A percentile compares a stretch with the other conserved stretches of the same genome.
Evolutionary conservation across 2,797 vertebrate species (phyloP).

Genomic region (Parambassis ranga): DNA sequence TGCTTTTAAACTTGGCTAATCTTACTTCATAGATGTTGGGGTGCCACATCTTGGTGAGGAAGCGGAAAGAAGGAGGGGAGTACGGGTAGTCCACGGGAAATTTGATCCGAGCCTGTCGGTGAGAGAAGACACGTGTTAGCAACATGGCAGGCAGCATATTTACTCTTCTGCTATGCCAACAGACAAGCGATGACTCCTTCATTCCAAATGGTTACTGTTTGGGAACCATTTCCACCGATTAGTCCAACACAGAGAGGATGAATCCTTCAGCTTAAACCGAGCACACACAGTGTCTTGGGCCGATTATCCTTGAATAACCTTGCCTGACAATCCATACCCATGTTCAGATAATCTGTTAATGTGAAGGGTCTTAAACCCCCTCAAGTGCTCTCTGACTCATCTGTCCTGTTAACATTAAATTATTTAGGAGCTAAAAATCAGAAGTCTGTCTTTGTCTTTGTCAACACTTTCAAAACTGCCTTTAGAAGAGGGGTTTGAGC

Average conservation of each 20-base stretch:
- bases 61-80: slow-evolving; percentile 91
- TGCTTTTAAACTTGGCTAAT: neutral
- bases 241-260: neutral
- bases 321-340: too few relatives aligned
- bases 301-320: too few relatives aligned
- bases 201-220: neutral
- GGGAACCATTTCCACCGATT: neutral
- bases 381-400: too few relatives aligned
- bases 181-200: slow-evolving; percentile 23
- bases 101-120: slow-evolving; percentile 86
- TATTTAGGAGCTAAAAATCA: too few relatives aligned
- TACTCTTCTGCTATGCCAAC: neutral
- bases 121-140: slow-evolving; percentile 22
- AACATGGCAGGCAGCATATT: neutral
- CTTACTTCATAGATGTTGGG: slow-evolving; percentile 94
- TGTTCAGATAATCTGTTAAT: too few relatives aligned
- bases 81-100: slow-evolving; percentile 94
- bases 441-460: too few relatives aligned
- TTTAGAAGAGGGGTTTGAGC: too few relatives aligned
- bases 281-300: too few relatives aligned
- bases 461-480: too few relatives aligned
- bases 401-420: too few relatives aligned
- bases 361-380: too few relatives aligned
- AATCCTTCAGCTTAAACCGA: neutral
- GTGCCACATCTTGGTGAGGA: slow-evolving; percentile 97